Evolutionary conservation across 2,888 invertebrate genomes (phyloP), one percentile per base, ranked within the genome.

Genomic region (Xiphydria camelus): DNA sequence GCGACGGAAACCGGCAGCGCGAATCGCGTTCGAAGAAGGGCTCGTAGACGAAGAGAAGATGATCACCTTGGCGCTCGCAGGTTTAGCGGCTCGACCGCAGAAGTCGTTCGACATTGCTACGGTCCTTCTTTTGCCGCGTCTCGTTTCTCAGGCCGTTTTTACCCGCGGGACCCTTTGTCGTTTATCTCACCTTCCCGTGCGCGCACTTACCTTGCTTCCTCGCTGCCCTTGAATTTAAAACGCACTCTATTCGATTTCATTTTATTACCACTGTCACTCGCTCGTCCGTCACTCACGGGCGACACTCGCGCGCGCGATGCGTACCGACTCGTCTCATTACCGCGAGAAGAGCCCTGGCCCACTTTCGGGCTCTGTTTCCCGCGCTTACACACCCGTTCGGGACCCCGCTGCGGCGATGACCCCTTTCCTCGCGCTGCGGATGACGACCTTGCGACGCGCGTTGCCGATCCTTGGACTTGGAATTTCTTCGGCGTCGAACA

Each of bases 221-320:
- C 44, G 62, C 49, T 64, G 64, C 62, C 66, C 66, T 65, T 65
- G 64, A 65, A 61, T 58, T 55, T 58, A 46, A 54, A 60, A 46
- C 49, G 48, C 45, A 51, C 43, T 49, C 48, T 53, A 55, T 57
- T 54, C 55, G 47, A 52, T 61, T 60, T 57, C 47, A 55, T 59
- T 59, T 60, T 61, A 48, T 56, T 61, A 50, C 29, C 29, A 26
- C 51, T 45, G 49, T 36, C 41, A 45, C 15, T 18, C 19, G 4
- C 17, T 39, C 14, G n/a, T 9, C 15, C 21, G 25, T 4, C n/a
- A 6, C 17, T 12, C 3, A 17, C 34, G 20, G 19, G 48, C 35
- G 20, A 17, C 26, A 4, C 32, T 37, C 40, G 17, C 40, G 32
- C 10, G 18, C 36, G 40, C 47, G 34, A 17, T 29, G 43, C 22